Conservation (phyloP, 2,797 vertebrate species). For the Mycteria americana region DNA sequence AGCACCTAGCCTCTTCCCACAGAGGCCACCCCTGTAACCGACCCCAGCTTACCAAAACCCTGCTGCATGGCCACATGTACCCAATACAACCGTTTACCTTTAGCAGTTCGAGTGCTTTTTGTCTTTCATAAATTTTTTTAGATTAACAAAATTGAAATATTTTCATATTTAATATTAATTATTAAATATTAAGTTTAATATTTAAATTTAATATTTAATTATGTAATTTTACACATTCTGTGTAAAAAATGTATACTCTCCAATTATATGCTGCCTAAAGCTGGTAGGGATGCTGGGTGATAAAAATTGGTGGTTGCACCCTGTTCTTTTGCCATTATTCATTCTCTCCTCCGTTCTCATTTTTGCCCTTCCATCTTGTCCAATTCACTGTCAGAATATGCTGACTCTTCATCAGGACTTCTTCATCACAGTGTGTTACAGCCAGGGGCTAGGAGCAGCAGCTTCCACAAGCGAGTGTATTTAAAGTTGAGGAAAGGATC, state of each 20-base stretch:
- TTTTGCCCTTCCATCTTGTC: conserved; percentile 31
- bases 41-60: background rate
- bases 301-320: background rate
- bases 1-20: background rate
- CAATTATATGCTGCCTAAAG: background rate
- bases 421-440: conserved; percentile 22
- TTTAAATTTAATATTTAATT: too few relatives aligned
- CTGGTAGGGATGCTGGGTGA: background rate
- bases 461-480: conserved; percentile 15
- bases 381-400: conserved; percentile 46
- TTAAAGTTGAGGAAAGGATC: background rate
- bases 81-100: background rate
- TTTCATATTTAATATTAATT: background rate
- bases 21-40: background rate
- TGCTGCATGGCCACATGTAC: background rate
- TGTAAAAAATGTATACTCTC: background rate
- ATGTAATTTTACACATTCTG: background rate
- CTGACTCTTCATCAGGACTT: conserved; percentile 24
- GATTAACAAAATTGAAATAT: background rate
- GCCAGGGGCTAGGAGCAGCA: conserved; percentile 54
- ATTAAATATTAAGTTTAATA: too few relatives aligned
- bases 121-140: background rate
- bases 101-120: background rate
- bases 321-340: background rate
- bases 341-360: background rate